These are phyloP conservation scores for Lethrus apterus DNA, from an alignment of 1,140 invertebrate genomes.

Conservation along the genomic window DNA sequence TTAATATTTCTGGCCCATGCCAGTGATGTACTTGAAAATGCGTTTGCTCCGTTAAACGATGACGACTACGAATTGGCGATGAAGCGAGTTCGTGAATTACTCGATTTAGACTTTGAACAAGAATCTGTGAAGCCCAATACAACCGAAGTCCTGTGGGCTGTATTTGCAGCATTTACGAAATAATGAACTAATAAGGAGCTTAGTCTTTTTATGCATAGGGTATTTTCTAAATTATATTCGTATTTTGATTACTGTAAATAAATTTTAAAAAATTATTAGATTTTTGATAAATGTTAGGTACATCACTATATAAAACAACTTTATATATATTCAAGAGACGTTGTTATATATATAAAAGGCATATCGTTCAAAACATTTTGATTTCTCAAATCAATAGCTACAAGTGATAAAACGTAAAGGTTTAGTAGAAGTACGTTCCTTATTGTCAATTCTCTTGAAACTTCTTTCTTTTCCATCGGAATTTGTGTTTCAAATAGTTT, in stretches of 20 bases:
- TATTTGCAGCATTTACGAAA: constrained; percentile 97
- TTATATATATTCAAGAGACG: not conserved
- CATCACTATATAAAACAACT: not conserved
- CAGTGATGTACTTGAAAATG: constrained; percentile 98
- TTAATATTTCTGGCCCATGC: constrained; percentile 94
- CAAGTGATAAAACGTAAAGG: too few relatives aligned
- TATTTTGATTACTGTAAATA: constrained; percentile 9
- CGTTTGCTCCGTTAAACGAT: constrained; percentile 96
- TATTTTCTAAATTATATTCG: constrained; percentile 13
- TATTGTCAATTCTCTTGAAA: too few relatives aligned
- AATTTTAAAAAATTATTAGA: not conserved
- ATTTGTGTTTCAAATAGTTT: too few relatives aligned
- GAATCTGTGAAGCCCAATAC: constrained; percentile 82
- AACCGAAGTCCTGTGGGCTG: constrained; percentile 95
- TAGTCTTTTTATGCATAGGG: constrained; percentile 11
- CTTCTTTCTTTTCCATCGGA: too few relatives aligned
- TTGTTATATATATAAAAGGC: not conserved
- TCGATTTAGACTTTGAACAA: constrained; percentile 94
- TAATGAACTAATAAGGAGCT: constrained; percentile 45
- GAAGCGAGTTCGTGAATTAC: constrained; percentile 88
- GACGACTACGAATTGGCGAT: constrained; percentile 99
- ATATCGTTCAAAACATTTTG: constrained; percentile 1
- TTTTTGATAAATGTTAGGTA: constrained; percentile 4
- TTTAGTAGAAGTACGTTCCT: too few relatives aligned
- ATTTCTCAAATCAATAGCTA: too few relatives aligned